Evolutionary conservation across 2,113 vertebrate species (phyloP).

Genomic region (Prolemur simus): DNA sequence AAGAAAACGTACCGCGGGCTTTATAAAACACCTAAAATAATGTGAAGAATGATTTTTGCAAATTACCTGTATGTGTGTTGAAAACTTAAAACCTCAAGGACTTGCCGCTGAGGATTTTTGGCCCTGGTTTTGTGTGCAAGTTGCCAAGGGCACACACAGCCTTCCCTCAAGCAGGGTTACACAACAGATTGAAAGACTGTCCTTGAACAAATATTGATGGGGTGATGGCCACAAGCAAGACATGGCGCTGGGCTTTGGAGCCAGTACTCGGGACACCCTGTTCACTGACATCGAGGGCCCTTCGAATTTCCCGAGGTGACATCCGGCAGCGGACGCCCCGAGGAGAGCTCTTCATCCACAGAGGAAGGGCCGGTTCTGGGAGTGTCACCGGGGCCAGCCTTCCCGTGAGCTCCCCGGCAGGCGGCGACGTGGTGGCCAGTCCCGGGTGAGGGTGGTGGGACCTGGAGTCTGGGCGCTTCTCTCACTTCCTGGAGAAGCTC

Average conservation of each 20-base stretch:
- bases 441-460: accelerated
- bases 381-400: not conserved
- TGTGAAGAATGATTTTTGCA: too few relatives aligned
- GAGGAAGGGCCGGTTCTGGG: not conserved
- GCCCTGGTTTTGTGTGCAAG: not conserved
- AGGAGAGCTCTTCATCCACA: too few relatives aligned
- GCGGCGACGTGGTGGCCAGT: accelerated
- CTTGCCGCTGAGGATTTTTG: not conserved
- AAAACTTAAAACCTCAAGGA: not conserved
- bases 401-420: accelerated
- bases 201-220: not conserved
- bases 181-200: accelerated
- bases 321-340: accelerated
- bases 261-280: accelerated
- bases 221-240: accelerated
- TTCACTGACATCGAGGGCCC: accelerated
- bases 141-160: accelerated
- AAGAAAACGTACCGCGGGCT: not conserved
- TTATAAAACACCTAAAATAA: not conserved
- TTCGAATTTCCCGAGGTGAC: accelerated
- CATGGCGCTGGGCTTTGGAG: accelerated
- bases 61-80: not conserved
- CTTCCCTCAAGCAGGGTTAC: not conserved
- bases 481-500: accelerated
- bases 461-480: accelerated